Base-by-base conservation (phyloP, 2,113 vertebrate species). In the Poicephalus gulielmi region DNA sequence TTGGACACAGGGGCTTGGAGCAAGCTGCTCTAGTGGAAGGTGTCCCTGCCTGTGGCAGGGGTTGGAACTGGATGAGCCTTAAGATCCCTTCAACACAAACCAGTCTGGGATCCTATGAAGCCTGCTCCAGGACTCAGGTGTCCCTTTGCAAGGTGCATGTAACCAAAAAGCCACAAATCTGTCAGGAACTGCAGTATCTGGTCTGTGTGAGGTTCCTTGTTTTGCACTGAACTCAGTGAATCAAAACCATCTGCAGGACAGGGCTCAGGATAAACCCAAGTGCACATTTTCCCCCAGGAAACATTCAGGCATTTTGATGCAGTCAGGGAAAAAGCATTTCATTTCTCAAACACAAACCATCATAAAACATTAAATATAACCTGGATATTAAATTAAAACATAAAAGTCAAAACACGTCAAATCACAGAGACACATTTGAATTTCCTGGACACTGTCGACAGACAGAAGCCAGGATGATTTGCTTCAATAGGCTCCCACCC, bases 351-450 rank as follows among this genome's bases (percentile, higher is more conserved):
- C 44, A 52, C 4, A 1, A 71, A 49, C 43, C 73, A 24, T 50
- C 90, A 92, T 70, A 90, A 92, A 94, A 94, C 8, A 30, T 92
- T 94, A 90, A 94, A 86, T 80, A 81, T 49, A 94, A 94, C 68
- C 79, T 90, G 68, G 83, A 86, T 96, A 95, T 91, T 67, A 91
- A 88, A 92, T 92, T 94, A 92, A 96, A 95, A 91, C 52, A 74
- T 69, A 70, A 67, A 94, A 88, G 85, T 92, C 94, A 95, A 95
- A 95, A 94, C 92, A 90, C 3, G 12, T 75, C 88, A 91, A 93
- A 90, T 81, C 79, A 67, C 69, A 95, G 85, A 66, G 71, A 80
- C 44, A 30, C 41, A 80, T 76, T 79, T 91, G 84, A 91, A 90
- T 94, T 83, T 94, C 71, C 93, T 91, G 90, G 92, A 95, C 82